Conservation (phyloP, 1,140 invertebrate species). For the Nomia melanderi region DNA sequence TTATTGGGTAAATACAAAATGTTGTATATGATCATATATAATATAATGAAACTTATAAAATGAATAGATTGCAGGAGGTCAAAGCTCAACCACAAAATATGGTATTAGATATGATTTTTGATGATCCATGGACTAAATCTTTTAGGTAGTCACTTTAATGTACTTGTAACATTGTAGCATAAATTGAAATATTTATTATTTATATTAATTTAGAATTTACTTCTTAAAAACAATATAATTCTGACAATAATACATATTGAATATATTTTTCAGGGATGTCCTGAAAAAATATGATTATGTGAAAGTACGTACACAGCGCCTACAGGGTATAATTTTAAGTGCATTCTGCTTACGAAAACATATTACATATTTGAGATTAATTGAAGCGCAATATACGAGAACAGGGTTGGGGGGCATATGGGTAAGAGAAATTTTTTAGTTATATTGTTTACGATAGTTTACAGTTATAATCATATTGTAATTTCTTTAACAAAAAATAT, state of each 20-base stretch:
- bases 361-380: constrained; percentile 88
- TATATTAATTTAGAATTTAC: not conserved
- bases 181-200: not conserved
- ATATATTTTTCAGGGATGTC: constrained; percentile 82
- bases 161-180: not conserved
- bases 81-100: constrained; percentile 93
- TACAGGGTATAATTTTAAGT: constrained; percentile 90
- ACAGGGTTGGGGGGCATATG: constrained; percentile 95
- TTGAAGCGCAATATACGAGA: constrained; percentile 92
- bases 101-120: constrained; percentile 89
- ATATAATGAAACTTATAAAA: constrained; percentile 29
- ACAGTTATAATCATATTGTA: too few relatives aligned
- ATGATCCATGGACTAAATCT: constrained; percentile 91
- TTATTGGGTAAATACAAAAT: constrained; percentile 84
- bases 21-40: not conserved
- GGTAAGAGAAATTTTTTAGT: constrained; percentile 79
- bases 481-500: not conserved
- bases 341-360: constrained; percentile 90
- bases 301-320: constrained; percentile 87
- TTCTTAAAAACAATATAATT: not conserved
- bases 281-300: constrained; percentile 88
- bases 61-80: constrained; percentile 91
- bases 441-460: too few relatives aligned
- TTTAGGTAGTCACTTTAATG: constrained; percentile 79
- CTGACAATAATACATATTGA: not conserved